Evolutionary conservation across 2,113 vertebrate genomes (phyloP).

Genomic region (Entelurus aequoreus): DNA sequence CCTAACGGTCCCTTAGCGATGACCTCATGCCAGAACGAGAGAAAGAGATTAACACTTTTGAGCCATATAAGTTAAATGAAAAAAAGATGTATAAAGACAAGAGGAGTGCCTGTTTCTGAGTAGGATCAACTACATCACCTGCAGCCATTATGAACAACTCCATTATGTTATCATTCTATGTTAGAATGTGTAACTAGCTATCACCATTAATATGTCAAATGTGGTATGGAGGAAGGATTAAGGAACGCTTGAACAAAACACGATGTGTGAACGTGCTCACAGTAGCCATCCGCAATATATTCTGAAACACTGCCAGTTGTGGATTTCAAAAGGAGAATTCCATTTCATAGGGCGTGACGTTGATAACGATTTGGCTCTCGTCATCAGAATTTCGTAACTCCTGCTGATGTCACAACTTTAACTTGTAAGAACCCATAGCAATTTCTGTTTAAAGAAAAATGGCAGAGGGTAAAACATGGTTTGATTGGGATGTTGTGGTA

Average conservation of each 20-base stretch:
- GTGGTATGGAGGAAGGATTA: no score
- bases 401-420: no score
- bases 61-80: neutral
- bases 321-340: constrained; percentile 31
- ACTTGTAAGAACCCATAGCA: no score
- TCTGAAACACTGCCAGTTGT: constrained; percentile 50
- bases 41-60: neutral
- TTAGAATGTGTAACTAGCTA: no score
- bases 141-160: neutral
- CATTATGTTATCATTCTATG: neutral
- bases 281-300: constrained; percentile 55
- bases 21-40: constrained; percentile 43
- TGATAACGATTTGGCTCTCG: no score
- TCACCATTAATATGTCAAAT: no score
- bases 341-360: no score
- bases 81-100: neutral
- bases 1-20: constrained; percentile 41
- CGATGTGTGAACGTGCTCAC: constrained; percentile 13
- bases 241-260: neutral
- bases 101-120: no score
- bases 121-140: neutral
- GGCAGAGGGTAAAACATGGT: no score
- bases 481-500: no score
- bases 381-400: no score
- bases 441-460: no score